Percentiles rank a stretch among this genome's conserved stretches.
Evolutionary conservation across 1,140 invertebrate species (phyloP).

Genomic region (Chionoecetes opilio): DNA sequence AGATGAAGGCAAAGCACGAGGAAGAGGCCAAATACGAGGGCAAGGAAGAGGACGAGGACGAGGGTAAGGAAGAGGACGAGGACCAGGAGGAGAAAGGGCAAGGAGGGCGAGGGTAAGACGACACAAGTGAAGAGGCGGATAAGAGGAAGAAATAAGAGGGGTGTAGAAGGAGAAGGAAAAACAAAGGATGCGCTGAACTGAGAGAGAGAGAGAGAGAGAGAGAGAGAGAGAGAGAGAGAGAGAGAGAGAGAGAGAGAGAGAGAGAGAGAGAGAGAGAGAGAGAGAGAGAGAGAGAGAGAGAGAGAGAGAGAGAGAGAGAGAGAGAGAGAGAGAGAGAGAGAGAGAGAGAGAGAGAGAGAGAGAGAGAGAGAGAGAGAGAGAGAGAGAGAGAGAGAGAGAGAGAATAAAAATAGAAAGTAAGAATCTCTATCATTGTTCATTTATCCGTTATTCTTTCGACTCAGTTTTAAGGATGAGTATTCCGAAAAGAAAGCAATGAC

Average conservation of each 20-base stretch:
- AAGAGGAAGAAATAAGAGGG: neutral
- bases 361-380: too few relatives aligned
- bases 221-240: conserved; percentile 37
- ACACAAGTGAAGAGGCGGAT: neutral
- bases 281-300: too few relatives aligned
- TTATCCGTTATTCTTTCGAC: too few relatives aligned
- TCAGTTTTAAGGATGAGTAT: too few relatives aligned
- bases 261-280: too few relatives aligned
- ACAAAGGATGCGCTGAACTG: neutral
- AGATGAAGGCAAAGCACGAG: neutral
- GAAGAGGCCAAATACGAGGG: neutral
- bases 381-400: neutral
- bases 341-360: too few relatives aligned
- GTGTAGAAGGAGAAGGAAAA: neutral
- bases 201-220: neutral
- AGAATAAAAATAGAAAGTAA: neutral
- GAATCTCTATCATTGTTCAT: too few relatives aligned
- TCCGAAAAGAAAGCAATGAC: too few relatives aligned
- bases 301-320: too few relatives aligned
- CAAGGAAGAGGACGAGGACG: neutral
- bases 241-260: conserved; percentile 35
- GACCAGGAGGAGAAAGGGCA: neutral
- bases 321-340: too few relatives aligned
- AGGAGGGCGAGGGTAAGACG: neutral
- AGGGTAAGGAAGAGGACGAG: neutral